phyloP scores from a whole-genome alignment of 2,888 invertebrate genomes.

The Hartigia nigra region DNA sequence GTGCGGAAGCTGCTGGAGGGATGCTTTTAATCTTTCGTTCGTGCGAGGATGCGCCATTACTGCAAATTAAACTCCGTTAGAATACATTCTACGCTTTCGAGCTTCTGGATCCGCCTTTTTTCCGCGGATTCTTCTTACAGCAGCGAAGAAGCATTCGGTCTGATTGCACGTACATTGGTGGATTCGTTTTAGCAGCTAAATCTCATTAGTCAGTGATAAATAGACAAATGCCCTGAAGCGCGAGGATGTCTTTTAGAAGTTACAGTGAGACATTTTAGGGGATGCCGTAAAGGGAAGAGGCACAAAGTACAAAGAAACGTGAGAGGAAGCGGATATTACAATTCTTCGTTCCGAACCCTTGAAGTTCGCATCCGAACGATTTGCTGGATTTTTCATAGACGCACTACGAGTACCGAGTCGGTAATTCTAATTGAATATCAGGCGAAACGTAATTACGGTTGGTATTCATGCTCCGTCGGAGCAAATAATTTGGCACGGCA shows the following conservation, averaged over 20 bases:
- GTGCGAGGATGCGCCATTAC: constrained; percentile 53
- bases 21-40: constrained; percentile 52
- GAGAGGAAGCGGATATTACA: constrained; percentile 31
- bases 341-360: not conserved
- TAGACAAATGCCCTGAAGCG: not conserved
- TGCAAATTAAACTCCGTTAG: constrained; percentile 49
- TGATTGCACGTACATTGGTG: not conserved
- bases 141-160: not conserved
- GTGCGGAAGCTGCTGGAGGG: constrained; percentile 18
- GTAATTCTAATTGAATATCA: constrained; percentile 64
- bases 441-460: constrained; percentile 64
- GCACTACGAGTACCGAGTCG: not conserved
- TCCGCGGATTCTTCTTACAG: not conserved
- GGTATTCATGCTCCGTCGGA: constrained; percentile 65
- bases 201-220: not conserved
- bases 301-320: constrained; percentile 17
- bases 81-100: constrained; percentile 4
- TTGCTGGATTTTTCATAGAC: constrained; percentile 4
- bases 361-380: not conserved
- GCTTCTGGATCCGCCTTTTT: not conserved
- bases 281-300: not conserved
- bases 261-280: not conserved
- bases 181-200: not conserved
- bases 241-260: not conserved
- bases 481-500: constrained; percentile 63